Evolutionary conservation across 2,888 invertebrate genomes (phyloP).

Genomic region (Dynastes grantii): DNA sequence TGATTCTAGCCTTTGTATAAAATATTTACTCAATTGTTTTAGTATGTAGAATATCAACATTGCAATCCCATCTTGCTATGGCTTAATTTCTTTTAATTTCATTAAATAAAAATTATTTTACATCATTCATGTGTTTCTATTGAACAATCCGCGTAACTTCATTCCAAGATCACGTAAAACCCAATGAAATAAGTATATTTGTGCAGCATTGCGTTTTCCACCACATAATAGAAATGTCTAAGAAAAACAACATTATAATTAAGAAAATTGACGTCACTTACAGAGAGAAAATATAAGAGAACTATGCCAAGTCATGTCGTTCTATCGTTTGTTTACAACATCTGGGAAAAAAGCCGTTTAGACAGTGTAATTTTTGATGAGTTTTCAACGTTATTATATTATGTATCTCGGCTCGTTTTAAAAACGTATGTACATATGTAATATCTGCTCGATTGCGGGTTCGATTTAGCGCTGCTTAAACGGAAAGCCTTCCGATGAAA

Average conservation of each 20-base stretch:
- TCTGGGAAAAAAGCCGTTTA: slow-evolving; percentile 12
- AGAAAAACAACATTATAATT: background rate
- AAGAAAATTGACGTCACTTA: slow-evolving; percentile 13
- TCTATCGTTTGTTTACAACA: slow-evolving; percentile 3
- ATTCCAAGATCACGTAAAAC: too few relatives aligned
- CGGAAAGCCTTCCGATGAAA: background rate
- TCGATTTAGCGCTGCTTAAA: background rate
- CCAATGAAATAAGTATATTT: too few relatives aligned
- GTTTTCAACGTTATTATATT: background rate
- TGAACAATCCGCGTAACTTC: too few relatives aligned
- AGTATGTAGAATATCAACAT: too few relatives aligned
- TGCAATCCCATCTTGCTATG: too few relatives aligned
- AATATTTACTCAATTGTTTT: too few relatives aligned
- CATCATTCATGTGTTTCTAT: too few relatives aligned
- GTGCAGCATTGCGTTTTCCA: too few relatives aligned
- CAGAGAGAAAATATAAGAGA: background rate
- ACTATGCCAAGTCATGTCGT: background rate
- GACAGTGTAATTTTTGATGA: slow-evolving; percentile 6
- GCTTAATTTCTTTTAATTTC: too few relatives aligned
- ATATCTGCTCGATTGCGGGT: background rate
- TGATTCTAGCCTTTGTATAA: too few relatives aligned
- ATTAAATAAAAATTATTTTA: too few relatives aligned
- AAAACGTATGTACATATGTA: background rate
- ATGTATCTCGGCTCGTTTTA: slow-evolving; percentile 4
- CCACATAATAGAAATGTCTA: background rate